phyloP scores from a whole-genome alignment of 2,888 invertebrate genomes.

The Chrysolina oricalcia region DNA sequence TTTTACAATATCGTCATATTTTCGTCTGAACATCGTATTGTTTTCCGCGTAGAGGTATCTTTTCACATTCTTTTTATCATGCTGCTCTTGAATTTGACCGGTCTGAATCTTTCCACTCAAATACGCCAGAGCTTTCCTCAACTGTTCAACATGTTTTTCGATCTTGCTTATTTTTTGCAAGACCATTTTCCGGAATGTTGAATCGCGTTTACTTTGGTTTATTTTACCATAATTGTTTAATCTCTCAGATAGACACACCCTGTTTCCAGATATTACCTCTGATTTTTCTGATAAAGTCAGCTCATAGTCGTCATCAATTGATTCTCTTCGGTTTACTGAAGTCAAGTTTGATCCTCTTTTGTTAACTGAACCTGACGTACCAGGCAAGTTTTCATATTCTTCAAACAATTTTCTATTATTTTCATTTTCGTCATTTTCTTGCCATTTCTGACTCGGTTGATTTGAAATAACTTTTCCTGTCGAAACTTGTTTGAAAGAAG shows the following conservation, averaged over 20 bases:
- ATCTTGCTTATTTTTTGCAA: conserved; percentile 38
- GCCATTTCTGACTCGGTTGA: too few relatives aligned
- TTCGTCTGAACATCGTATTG: neutral
- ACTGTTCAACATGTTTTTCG: conserved; percentile 26
- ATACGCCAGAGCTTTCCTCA: conserved; percentile 26
- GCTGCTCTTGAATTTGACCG: neutral
- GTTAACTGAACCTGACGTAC: too few relatives aligned
- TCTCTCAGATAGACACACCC: neutral
- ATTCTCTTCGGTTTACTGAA: too few relatives aligned
- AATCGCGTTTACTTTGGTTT: neutral
- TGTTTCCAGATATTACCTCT: too few relatives aligned
- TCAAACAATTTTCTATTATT: too few relatives aligned
- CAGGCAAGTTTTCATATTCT: too few relatives aligned
- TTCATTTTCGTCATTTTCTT: too few relatives aligned
- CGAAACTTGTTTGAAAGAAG: too few relatives aligned
- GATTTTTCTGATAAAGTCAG: too few relatives aligned
- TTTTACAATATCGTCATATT: conserved; percentile 27
- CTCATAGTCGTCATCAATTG: too few relatives aligned
- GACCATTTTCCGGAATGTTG: conserved; percentile 18
- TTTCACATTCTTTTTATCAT: neutral
- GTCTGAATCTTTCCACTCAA: neutral
- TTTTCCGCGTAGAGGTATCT: neutral
- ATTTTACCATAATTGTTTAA: neutral
- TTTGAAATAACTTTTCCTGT: too few relatives aligned
- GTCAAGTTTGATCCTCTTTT: too few relatives aligned